A percentile compares a stretch with the other conserved stretches of the same genome.
Conservation (phyloP, 2,113 vertebrate genomes). For the Agapornis roseicollis region DNA sequence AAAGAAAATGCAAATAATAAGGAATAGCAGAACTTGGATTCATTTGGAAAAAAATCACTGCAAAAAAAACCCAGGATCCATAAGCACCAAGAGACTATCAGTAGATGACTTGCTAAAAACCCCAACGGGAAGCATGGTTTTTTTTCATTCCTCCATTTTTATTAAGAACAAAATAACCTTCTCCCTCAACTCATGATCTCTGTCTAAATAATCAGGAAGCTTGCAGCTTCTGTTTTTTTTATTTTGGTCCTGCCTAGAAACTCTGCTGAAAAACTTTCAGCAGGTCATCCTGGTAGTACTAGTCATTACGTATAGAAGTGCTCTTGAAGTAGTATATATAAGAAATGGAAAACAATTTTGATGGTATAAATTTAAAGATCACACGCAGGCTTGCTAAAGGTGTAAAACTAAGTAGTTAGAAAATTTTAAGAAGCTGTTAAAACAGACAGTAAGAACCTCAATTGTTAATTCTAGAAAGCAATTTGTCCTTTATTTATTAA, state of each 20-base stretch:
- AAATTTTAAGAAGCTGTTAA: neutral
- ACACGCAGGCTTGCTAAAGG: neutral
- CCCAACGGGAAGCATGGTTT: neutral
- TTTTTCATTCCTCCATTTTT: neutral
- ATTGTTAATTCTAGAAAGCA: neutral
- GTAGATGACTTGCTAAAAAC: neutral
- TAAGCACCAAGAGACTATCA: neutral
- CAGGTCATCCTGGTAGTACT: neutral
- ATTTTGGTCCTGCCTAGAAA: neutral
- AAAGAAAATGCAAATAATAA: slow-evolving; percentile 3
- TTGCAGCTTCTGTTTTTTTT: neutral
- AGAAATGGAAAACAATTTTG: neutral
- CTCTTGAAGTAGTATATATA: neutral
- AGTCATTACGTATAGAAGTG: neutral
- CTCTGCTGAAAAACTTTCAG: neutral
- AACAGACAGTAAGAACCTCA: neutral
- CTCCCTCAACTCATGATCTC: neutral
- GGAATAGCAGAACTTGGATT: neutral
- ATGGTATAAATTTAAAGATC: neutral
- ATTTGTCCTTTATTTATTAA: neutral
- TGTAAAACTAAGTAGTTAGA: neutral
- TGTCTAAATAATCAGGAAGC: neutral
- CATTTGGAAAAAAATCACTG: neutral
- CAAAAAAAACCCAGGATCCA: neutral
- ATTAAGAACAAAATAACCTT: neutral